These are phyloP conservation scores for Monopterus albus DNA, from an alignment of 2,113 vertebrate genomes.

Conservation along the genomic window DNA sequence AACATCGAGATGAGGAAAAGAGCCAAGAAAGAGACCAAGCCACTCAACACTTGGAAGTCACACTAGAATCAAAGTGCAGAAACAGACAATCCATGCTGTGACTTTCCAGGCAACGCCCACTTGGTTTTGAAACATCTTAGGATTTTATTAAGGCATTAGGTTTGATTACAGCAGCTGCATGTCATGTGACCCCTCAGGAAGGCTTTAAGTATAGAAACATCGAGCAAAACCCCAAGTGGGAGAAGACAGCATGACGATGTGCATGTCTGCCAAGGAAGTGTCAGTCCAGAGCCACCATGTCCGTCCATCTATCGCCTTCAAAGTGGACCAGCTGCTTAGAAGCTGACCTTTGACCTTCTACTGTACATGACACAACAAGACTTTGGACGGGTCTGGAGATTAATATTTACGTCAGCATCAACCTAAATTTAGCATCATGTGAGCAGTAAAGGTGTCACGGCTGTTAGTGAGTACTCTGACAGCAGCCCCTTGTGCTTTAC, in stretches of 20 bases:
- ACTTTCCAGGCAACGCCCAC: not conserved
- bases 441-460: not conserved
- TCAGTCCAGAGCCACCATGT: not conserved
- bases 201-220: constrained; percentile 53
- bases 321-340: constrained; percentile 15
- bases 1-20: constrained; percentile 3
- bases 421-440: too few relatives aligned
- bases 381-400: too few relatives aligned
- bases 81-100: not conserved
- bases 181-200: constrained; percentile 22
- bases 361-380: not conserved
- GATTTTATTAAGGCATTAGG: not conserved
- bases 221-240: not conserved
- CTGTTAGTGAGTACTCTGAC: constrained; percentile 22
- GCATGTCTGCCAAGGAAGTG: constrained; percentile 10
- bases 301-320: constrained; percentile 7
- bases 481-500: not conserved
- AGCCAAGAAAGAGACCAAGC: not conserved
- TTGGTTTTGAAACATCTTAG: not conserved
- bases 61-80: not conserved
- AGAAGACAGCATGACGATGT: not conserved
- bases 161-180: not conserved
- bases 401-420: too few relatives aligned
- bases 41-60: not conserved
- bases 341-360: constrained; percentile 8